These are phyloP conservation scores for Drosophila ochracea DNA, from an alignment of 2,888 invertebrate genomes.

Conservation along the genomic window DNA sequence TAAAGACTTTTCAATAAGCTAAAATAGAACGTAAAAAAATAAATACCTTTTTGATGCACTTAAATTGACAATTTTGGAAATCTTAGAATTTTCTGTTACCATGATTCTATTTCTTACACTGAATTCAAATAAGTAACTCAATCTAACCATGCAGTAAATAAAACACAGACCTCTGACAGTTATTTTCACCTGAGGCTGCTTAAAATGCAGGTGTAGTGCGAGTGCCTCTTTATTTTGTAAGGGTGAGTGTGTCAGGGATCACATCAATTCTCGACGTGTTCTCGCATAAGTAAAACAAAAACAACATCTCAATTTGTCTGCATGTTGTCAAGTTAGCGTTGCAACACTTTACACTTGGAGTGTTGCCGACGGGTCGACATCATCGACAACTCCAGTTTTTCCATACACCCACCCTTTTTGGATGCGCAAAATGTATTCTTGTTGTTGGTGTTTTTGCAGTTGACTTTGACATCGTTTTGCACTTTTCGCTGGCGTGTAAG, in stretches of 20 bases:
- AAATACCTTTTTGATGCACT: accelerated
- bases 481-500: constrained; percentile 66
- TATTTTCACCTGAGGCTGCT: constrained; percentile 16
- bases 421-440: constrained; percentile 24
- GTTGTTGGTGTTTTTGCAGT: constrained; percentile 30
- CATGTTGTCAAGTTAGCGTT: constrained; percentile 71
- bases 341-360: constrained; percentile 58
- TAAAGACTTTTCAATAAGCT: not conserved
- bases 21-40: not conserved
- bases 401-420: constrained; percentile 8
- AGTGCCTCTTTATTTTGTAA: not conserved
- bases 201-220: constrained; percentile 11
- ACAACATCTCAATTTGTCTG: constrained; percentile 76
- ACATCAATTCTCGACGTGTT: constrained; percentile 34
- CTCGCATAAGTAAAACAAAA: constrained; percentile 24
- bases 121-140: not conserved
- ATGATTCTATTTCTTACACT: not conserved
- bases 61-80: not conserved
- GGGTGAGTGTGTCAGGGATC: constrained; percentile 1
- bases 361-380: constrained; percentile 42
- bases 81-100: not conserved
- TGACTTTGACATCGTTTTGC: constrained; percentile 79
- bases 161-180: not conserved
- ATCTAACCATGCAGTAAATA: constrained; percentile 1
- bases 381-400: constrained; percentile 31